Evolutionary conservation across 1,140 invertebrate species (phyloP), one percentile per base, ranked within the genome.

Genomic region (Amphibalanus amphitrite): DNA sequence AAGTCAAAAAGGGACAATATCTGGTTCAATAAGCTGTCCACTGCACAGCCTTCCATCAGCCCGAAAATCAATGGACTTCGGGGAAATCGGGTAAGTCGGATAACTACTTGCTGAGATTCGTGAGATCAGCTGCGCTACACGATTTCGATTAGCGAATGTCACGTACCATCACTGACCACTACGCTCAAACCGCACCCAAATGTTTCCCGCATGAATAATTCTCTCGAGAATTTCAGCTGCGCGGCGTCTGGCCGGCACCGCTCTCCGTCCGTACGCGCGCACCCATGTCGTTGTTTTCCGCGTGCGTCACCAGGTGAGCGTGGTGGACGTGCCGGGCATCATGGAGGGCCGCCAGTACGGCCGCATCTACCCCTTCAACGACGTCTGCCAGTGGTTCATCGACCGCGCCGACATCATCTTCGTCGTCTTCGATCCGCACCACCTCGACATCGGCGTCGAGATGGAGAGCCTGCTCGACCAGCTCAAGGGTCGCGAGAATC

Each of bases 331-430:
- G 78, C 94, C 94, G 70, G 94, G 94, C 72, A 94, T 97, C 76
- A 82, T 96, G 74, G 94, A 97, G 84, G 92, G 95, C 74, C 85
- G 91, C 71, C 94, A 95, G 80, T 91, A 93, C 83, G 90, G 94
- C 26, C 85, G 93, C 68, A 85, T 93, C 47, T 96, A 96, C 79
- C 91, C 93, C 67, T 95, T 95, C 80, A 95, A 95, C 77, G 93
- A 96, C 77, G 93, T 92, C 29, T 94, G 92, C 78, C 93, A 96
- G 80, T 97, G 94, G 94, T 96, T 91, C 78, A 95, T 96, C 77
- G 93, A 97, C 79, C 85, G 93, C 73, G 93, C 93, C 20, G 93
- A 96, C 80, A 89, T 95, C 71, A 95, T 97, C 79, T 95, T 96
- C 80, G 84, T 97, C 68, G 89, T 96, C 6, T 97, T 97, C 78